Evolutionary conservation across 2,113 vertebrate genomes (phyloP), one percentile per base, ranked within the genome.

Genomic region (Formicarius rufipectus): DNA sequence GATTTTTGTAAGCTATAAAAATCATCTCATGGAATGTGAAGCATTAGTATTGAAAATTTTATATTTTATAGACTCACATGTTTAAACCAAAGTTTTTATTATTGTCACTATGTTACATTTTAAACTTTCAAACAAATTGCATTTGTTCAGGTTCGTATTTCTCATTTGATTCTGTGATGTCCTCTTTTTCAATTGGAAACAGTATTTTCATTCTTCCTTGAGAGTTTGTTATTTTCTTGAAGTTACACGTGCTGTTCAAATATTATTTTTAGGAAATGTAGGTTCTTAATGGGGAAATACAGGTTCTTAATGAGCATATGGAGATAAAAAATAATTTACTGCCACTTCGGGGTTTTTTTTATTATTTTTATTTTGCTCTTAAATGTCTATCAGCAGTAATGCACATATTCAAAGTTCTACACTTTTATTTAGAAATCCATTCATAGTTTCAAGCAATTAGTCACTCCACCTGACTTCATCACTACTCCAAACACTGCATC

Each of bases 401-500:
- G 72, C 80, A 63, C 2, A 45, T 37, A 44, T 9, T 2, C 8
- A n/a, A 22, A 52, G 9, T 22, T 71, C 49, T 62, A n/a, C 7
- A 40, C 7, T 59, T 6, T 4, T 71, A 25, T 62, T 44, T 66
- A 49, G 42, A 87, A 71, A 11, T 5, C 5, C 15, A 30, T n/a
- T 7, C 50, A 27, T 22, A 64, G 1, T 86, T 80, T 49, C 37
- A 22, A 44, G 10, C 37, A 76, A 40, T 82, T 42, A 27, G 5
- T 7, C 7, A 33, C 68, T 90, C 24, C 8, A 81, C 33, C 2
- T 10, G 6, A 37, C 10, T 22, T 25, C 45, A 31, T 0, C 0
- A 87, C 10, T 14, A 52, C 22, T 31, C 22, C 39, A 77, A 19
- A 5, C 45, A 18, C 33, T 37, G 22, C 23, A 39, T 23, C 22